A percentile compares a stretch with the other conserved stretches of the same genome.
These are phyloP conservation scores for Eleutherodactylus coqui DNA, from an alignment of 2,797 vertebrate genomes.

Conservation along the genomic window DNA sequence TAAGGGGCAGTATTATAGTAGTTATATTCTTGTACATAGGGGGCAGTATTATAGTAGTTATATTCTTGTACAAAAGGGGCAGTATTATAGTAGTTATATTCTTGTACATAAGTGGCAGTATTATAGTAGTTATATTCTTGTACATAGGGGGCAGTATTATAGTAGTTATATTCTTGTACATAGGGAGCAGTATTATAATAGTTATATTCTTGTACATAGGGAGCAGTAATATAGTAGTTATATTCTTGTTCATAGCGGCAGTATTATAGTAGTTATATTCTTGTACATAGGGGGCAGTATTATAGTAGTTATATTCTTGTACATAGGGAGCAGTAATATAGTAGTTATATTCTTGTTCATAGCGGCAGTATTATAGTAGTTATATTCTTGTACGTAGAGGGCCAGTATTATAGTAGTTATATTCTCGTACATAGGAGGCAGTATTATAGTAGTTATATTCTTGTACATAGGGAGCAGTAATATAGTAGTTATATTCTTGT, in stretches of 20 bases:
- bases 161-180: neutral
- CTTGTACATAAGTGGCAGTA: neutral
- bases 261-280: neutral
- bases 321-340: neutral
- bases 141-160: neutral
- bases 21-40: neutral
- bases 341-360: neutral
- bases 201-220: neutral
- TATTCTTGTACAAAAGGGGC: neutral
- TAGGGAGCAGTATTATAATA: neutral
- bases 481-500: slow-evolving; percentile 4
- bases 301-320: too few species aligned
- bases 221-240: neutral
- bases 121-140: neutral
- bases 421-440: neutral
- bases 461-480: neutral
- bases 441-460: slow-evolving; percentile 2
- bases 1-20: neutral
- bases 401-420: slow-evolving; percentile 4
- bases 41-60: neutral
- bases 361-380: too few species aligned
- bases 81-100: slow-evolving; percentile 12
- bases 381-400: neutral
- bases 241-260: neutral
- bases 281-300: neutral